Percentiles rank a stretch among this genome's conserved stretches.
Conservation (phyloP, 2,888 invertebrate species). For the Eupithecia centaureata region DNA sequence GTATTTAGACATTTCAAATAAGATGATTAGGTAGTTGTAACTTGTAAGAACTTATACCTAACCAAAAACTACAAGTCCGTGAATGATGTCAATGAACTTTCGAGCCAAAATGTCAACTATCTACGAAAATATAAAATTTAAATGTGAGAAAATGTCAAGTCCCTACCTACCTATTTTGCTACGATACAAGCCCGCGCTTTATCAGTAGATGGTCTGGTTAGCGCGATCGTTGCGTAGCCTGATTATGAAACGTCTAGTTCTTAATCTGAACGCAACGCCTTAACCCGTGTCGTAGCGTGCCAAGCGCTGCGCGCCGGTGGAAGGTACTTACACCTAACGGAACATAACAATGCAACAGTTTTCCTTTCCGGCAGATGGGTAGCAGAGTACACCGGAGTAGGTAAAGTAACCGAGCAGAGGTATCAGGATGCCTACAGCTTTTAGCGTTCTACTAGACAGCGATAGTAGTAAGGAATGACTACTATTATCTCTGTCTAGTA, state of each 20-base stretch:
- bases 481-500: too few relatives aligned
- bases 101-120: too few relatives aligned
- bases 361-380: conserved; percentile 37
- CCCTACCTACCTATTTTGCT: not conserved
- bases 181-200: conserved; percentile 10
- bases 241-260: conserved; percentile 32
- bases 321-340: conserved; percentile 53
- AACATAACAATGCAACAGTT: conserved; percentile 62
- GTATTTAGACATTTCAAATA: not conserved
- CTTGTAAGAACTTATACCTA: not conserved
- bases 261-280: conserved; percentile 45
- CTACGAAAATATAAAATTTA: not conserved
- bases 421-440: conserved; percentile 18
- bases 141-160: conserved; percentile 8
- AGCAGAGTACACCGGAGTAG: conserved; percentile 52
- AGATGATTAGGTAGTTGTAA: not conserved
- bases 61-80: not conserved
- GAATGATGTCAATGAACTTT: conserved; percentile 25
- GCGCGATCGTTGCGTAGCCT: conserved; percentile 20
- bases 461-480: not conserved
- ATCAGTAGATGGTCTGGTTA: conserved; percentile 26
- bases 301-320: conserved; percentile 51
- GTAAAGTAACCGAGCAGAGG: conserved; percentile 55
- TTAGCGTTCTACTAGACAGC: not conserved
- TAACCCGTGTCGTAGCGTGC: conserved; percentile 43